Conservation (phyloP, 2,113 vertebrate genomes). For the Sorex fumeus region DNA sequence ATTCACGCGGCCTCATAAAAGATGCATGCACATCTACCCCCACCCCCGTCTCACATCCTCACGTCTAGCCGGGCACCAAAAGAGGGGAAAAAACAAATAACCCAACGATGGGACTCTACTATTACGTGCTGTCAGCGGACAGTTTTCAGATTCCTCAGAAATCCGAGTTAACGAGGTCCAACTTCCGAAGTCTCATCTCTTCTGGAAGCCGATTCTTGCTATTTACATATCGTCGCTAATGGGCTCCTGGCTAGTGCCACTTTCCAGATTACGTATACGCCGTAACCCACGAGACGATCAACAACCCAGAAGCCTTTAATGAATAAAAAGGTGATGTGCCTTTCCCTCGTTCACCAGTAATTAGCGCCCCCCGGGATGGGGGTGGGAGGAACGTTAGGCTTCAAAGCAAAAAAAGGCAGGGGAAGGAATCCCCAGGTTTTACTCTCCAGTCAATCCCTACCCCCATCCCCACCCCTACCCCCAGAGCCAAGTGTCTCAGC, state of each 20-base stretch:
- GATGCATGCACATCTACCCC: too few relatives aligned
- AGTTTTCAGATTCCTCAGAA: constrained; percentile 5
- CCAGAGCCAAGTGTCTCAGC: neutral
- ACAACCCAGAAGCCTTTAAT: neutral
- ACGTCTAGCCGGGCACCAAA: neutral
- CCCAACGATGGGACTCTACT: neutral
- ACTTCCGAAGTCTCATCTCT: neutral
- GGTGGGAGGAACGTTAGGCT: too few relatives aligned
- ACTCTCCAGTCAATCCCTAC: too few relatives aligned
- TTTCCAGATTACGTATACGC: neutral
- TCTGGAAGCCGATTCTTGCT: neutral
- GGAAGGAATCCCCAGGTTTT: too few relatives aligned
- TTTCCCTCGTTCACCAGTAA: neutral
- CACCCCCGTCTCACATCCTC: too few relatives aligned
- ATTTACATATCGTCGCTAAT: neutral
- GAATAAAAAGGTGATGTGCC: neutral
- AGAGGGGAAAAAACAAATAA: neutral
- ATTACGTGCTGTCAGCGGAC: neutral
- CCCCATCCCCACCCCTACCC: too few relatives aligned
- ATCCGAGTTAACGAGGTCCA: neutral
- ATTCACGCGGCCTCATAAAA: too few relatives aligned
- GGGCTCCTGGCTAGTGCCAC: neutral
- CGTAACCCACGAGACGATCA: neutral
- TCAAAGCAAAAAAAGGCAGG: too few relatives aligned
- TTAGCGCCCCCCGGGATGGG: neutral